These are phyloP conservation scores for Deroplatys truncata DNA, from an alignment of 2,888 invertebrate genomes.

Conservation along the genomic window DNA sequence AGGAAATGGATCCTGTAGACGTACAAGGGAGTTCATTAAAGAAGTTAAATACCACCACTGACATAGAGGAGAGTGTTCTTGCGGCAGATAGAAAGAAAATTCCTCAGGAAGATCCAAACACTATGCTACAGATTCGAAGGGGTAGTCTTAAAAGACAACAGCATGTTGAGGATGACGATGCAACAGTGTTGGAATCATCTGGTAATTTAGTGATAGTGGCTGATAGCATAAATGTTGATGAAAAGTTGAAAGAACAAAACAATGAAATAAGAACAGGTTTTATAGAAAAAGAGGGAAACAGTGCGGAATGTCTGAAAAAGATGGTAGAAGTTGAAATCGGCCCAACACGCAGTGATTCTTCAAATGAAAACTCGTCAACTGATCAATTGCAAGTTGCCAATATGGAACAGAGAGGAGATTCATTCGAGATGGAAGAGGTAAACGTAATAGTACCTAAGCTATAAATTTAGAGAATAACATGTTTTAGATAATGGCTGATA, in stretches of 20 bases:
- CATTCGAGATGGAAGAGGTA: conserved; percentile 30
- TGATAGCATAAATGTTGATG: neutral
- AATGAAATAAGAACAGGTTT: neutral
- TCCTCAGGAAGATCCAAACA: neutral
- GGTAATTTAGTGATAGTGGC: neutral
- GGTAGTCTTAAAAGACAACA: conserved; percentile 29
- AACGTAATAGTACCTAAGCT: neutral
- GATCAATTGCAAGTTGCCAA: neutral
- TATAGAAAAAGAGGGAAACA: neutral
- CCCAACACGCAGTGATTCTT: neutral
- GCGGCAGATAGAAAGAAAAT: neutral
- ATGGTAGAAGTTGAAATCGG: neutral
- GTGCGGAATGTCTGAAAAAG: neutral
- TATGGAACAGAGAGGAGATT: conserved; percentile 18
- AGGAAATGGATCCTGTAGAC: neutral
- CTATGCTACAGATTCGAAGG: conserved; percentile 15
- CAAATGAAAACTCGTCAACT: neutral
- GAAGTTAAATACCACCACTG: neutral
- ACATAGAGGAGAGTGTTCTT: neutral
- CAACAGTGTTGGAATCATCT: neutral
- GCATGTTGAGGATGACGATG: conserved; percentile 25
- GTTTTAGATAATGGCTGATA: neutral
- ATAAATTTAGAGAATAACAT: neutral
- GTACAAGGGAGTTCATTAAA: neutral
- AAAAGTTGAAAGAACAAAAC: neutral